A percentile compares a stretch with the other conserved stretches of the same genome.
phyloP scores from a whole-genome alignment of 2,888 invertebrate species.

The Norana najaformis region DNA sequence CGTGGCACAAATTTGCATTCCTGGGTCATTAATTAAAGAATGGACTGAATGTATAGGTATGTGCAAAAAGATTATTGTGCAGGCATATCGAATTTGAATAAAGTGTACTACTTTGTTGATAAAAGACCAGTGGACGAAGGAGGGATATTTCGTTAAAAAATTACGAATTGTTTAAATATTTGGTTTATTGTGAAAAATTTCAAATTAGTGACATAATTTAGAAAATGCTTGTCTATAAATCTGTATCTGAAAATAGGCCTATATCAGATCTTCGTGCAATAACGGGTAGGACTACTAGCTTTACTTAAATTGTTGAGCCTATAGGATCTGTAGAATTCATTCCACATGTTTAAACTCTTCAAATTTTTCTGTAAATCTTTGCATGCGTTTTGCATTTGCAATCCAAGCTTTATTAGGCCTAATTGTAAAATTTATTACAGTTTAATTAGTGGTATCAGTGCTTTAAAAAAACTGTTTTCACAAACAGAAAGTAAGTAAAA shows the following conservation, averaged over 20 bases:
- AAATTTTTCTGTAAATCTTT: background rate
- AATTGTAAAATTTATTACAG: background rate
- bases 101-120: too few relatives aligned
- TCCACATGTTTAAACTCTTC: too few relatives aligned
- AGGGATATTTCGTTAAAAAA: background rate
- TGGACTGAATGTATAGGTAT: too few relatives aligned
- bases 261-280: too few relatives aligned
- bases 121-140: background rate
- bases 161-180: background rate
- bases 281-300: too few relatives aligned
- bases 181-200: background rate
- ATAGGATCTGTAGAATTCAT: background rate
- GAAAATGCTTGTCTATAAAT: background rate
- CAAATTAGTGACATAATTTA: background rate
- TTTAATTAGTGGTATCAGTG: background rate
- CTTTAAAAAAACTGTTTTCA: background rate
- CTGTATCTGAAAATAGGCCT: too few relatives aligned
- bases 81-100: too few relatives aligned
- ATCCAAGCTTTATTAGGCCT: background rate
- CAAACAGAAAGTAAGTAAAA: background rate
- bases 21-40: background rate
- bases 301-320: background rate
- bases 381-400: background rate
- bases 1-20: background rate
- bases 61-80: too few relatives aligned